Conservation (phyloP, 2,797 vertebrate species). For the Apogon hyalosoma region DNA sequence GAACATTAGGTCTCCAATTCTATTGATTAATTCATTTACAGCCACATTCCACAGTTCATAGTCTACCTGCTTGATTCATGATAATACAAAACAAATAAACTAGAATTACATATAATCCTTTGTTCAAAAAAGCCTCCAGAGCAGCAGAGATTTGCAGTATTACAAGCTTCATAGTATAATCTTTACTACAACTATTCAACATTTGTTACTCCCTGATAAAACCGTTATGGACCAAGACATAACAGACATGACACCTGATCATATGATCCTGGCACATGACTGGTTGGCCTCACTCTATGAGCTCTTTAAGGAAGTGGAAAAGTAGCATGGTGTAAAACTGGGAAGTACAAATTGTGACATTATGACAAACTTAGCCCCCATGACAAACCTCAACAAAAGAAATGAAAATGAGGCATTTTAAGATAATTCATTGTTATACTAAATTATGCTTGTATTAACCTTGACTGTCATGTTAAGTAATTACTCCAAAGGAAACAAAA, state of each 20-base stretch:
- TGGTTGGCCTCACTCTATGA: constrained; percentile 28
- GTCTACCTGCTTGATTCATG: constrained; percentile 3
- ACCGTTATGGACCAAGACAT: background rate
- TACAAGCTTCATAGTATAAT: background rate
- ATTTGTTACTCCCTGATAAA: constrained; percentile 13
- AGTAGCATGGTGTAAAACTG: constrained; percentile 65
- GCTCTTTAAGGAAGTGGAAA: constrained; percentile 79
- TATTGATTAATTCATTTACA: constrained; percentile 16
- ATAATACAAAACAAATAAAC: background rate
- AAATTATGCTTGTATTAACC: too few relatives aligned
- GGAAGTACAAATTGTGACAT: constrained; percentile 58
- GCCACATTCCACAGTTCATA: background rate
- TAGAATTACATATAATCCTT: background rate
- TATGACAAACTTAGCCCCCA: background rate
- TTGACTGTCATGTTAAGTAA: too few relatives aligned
- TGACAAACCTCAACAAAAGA: constrained; percentile 17
- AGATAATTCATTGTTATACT: background rate
- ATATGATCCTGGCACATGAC: constrained; percentile 84
- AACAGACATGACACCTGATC: constrained; percentile 64
- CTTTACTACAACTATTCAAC: background rate
- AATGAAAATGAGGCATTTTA: background rate
- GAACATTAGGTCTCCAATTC: constrained; percentile 32
- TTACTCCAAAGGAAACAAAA: too few relatives aligned
- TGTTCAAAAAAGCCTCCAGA: background rate
- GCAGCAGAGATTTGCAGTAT: background rate